Base-by-base conservation (phyloP, 2,797 vertebrate species). In the Siniperca scherzeri region DNA sequence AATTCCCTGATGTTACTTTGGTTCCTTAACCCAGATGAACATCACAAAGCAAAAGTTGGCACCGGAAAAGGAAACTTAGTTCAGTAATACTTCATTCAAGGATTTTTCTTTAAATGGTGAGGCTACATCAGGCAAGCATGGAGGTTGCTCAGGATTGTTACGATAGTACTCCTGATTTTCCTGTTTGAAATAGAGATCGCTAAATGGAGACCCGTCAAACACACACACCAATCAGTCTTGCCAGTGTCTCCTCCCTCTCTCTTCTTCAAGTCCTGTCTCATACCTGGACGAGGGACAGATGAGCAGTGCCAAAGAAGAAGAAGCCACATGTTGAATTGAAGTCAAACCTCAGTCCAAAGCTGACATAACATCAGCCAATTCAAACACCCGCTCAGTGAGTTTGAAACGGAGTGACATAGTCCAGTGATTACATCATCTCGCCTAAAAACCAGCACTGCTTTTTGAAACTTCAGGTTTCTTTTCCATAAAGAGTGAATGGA, bases 371-470 rank as follows among this genome's bases (percentile, higher is more conserved):
- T 55, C 44, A 13, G 89, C 89, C 91, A 91, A 90, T 69, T 84
- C 84, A 91, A 92, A 91, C 88, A 91, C 80, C 77, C 84, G 88
- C 71, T 87, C 57, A 16, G 70, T 80, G 83, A 89, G 80, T 89
- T 83, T 86, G 59, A 92, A 84, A 59, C 84, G 76, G 72, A 85
- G 70, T 73, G 80, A 77, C 84, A 84, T 74, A 81, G 77, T 86
- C 78, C 83, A 77, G 66, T 9, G 84, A 79, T 91, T 62, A 79
- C 86, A 84, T 91, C 88, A 89, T 70, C 76, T 25, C 10, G 16
- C 77, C 80, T 81, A 48, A 74, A 75, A 76, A 81, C 55, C 48
- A 14, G 19, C 78, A 25, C 56, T 56, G 40, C 50, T 66, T 67
- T 30, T 59, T 57, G 19, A 81, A 72, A 53, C 70, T 61, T 59